Evolutionary conservation across 2,113 vertebrate species (phyloP).

Genomic region (Proterorhinus semilunaris): DNA sequence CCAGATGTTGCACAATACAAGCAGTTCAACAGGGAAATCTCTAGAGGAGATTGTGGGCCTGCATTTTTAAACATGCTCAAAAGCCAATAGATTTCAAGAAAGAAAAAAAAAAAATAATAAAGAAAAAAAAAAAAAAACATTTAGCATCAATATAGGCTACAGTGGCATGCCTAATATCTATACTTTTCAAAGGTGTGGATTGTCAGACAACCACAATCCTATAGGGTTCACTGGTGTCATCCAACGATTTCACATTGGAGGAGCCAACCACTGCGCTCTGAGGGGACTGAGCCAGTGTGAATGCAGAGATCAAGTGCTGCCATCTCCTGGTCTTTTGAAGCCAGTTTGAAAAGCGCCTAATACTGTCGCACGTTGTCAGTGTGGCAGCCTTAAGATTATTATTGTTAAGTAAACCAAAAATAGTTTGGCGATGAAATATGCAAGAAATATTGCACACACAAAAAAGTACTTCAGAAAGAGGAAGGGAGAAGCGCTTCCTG

Average conservation of each 20-base stretch:
- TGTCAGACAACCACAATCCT: slow-evolving; percentile 33
- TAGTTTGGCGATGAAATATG: no score
- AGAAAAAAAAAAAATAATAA: slow-evolving; percentile 1
- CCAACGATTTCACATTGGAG: slow-evolving; percentile 37
- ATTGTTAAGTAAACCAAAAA: no score
- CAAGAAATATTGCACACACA: no score
- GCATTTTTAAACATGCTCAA: slow-evolving; percentile 47
- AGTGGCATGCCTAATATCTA: slow-evolving; percentile 18
- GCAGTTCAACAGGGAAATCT: slow-evolving; percentile 42
- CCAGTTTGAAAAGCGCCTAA: background rate
- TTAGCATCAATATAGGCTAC: slow-evolving; percentile 2
- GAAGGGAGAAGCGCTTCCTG: no score
- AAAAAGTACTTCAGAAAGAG: no score
- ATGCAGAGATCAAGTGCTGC: slow-evolving; percentile 66
- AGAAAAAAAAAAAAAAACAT: slow-evolving; percentile 6
- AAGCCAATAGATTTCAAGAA: slow-evolving; percentile 25
- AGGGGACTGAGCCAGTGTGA: background rate
- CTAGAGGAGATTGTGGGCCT: slow-evolving; percentile 51
- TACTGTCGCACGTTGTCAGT: no score
- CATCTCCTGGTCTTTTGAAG: slow-evolving; percentile 66
- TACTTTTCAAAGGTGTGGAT: slow-evolving; percentile 10
- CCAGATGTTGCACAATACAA: slow-evolving; percentile 70
- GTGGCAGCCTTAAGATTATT: no score
- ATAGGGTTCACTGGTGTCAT: slow-evolving; percentile 29
- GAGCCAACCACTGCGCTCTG: slow-evolving; percentile 5